These are phyloP conservation scores for Toxostoma redivivum DNA, from an alignment of 2,113 vertebrate species.

Conservation along the genomic window DNA sequence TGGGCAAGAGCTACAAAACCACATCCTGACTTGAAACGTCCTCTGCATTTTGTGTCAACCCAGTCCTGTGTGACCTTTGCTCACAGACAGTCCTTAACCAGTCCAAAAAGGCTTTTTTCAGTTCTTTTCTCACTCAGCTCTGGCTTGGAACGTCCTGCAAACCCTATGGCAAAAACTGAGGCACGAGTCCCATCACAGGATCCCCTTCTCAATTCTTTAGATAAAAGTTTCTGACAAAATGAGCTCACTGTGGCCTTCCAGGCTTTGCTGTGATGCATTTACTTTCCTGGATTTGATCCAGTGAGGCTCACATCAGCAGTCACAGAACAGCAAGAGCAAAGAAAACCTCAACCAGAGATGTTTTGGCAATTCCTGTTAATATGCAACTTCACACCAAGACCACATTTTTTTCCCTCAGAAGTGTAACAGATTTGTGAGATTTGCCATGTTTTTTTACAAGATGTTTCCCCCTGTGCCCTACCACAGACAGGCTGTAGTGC, in stretches of 20 bases:
- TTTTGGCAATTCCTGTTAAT: background rate
- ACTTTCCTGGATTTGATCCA: background rate
- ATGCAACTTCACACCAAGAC: background rate
- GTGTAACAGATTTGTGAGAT: background rate
- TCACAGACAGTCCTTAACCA: background rate
- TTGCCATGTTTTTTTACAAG: background rate
- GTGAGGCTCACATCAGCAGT: background rate
- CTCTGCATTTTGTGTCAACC: background rate
- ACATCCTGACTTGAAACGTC: background rate
- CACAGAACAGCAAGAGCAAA: background rate
- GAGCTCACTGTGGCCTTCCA: background rate
- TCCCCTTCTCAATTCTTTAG: background rate
- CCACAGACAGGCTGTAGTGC: background rate
- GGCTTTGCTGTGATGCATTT: background rate
- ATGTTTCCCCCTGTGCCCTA: background rate
- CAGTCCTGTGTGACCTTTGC: background rate
- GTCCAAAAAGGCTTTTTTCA: background rate
- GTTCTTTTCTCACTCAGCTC: background rate
- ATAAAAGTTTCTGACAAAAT: background rate
- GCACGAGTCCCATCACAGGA: accelerated
- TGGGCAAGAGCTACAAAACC: slow-evolving; percentile 16
- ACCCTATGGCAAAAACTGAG: background rate
- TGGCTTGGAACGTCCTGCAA: background rate
- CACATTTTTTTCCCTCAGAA: background rate
- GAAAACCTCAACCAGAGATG: background rate